Base-by-base conservation (phyloP, 2,888 invertebrate species). In the Spicauda simplicius region DNA sequence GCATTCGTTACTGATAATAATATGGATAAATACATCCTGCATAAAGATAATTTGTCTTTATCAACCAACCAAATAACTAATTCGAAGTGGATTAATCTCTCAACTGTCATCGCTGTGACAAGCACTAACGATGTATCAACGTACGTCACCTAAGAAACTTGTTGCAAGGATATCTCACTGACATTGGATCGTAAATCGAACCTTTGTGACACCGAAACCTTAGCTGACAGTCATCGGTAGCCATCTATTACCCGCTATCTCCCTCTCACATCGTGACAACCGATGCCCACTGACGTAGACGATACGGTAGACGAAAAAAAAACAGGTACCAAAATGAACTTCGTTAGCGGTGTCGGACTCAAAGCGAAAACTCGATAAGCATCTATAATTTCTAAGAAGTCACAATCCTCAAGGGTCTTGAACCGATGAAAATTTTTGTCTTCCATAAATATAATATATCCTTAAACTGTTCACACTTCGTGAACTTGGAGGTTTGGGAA, bases 371-470 rank as follows among this genome's bases (percentile, higher is more conserved):
- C 76, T 77, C 80, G 91, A 91, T 91, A 87, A 80, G 71, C 76
- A 91, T 91, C 91, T 83, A 83, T 87, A 82, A 85, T 83, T 91
- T 91, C 92, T 84, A 73, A 86, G 92, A 92, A 93, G 79, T 84
- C 81, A 81, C 81, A 79, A 76, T 77, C 75, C 76, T 68, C 73
- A 70, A 74, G 78, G 84, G 80, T 77, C 79, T 77, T 76, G 75
- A 81, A 80, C 78, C 81, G 80, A 80, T 82, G 84, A 84, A 80
- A 81, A 83, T 85, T 81, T 83, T 86, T 82, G 85, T 84, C 82
- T 81, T 82, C 80, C 64, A 63, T 78, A 76, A 45, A 50, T n/a
- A 45, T 77, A 79, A 80, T 87, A 88, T 88, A 87, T 86, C 82
- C 86, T 45, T 82, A 83, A 80, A 80, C 83, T 84, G 86, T 91